These are phyloP conservation scores for Rhagium mordax DNA, from an alignment of 2,888 invertebrate species.

Conservation along the genomic window DNA sequence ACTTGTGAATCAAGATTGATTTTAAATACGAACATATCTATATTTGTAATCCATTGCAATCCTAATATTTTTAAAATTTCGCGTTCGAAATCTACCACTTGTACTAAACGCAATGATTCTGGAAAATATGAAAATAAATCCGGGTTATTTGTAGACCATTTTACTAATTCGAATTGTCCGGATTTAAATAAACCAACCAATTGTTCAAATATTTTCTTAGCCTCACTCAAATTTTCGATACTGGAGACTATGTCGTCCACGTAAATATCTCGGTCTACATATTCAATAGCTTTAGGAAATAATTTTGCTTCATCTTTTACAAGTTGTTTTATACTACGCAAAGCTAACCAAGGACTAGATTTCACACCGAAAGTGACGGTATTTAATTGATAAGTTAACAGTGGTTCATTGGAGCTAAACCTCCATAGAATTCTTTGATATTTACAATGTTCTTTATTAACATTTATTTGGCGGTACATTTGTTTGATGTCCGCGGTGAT, in stretches of 20 bases:
- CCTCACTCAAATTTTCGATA: not conserved
- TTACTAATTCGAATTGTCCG: not conserved
- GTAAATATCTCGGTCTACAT: not conserved
- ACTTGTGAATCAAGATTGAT: not conserved
- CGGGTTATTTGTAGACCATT: not conserved
- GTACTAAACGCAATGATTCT: not conserved
- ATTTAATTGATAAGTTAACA: not conserved
- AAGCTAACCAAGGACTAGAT: not conserved
- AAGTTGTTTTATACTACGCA: conserved; percentile 4
- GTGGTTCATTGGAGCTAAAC: not conserved
- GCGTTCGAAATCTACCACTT: not conserved
- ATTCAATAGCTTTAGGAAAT: not conserved
- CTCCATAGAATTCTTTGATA: not conserved
- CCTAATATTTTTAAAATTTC: conserved; percentile 1
- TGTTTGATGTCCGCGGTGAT: not conserved
- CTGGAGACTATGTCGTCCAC: not conserved
- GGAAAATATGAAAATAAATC: not conserved
- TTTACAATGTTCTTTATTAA: not conserved
- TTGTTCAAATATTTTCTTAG: not conserved
- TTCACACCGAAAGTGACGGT: not conserved
- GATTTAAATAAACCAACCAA: not conserved
- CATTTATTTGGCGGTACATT: conserved; percentile 7
- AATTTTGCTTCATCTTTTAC: not conserved
- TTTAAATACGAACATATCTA: not conserved
- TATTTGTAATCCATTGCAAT: conserved; percentile 6